phyloP scores from a whole-genome alignment of 1,140 invertebrate genomes.

The Brachionus asplanchnoidis region DNA sequence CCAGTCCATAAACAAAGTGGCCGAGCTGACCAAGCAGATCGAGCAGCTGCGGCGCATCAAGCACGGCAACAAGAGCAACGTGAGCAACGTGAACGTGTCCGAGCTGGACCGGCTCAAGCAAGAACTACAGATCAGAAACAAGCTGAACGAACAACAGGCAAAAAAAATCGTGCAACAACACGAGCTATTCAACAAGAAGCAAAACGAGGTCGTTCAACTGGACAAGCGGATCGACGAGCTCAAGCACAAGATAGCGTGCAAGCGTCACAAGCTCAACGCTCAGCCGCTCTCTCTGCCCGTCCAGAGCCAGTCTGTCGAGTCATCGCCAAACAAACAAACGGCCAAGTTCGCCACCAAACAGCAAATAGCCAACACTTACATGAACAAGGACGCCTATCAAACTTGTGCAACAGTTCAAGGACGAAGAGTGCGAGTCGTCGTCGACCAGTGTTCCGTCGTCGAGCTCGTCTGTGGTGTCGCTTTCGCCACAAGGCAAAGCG shows the following conservation, averaged over 20 bases:
- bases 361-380: slow-evolving; percentile 49
- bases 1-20: slow-evolving; percentile 86
- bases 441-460: not conserved
- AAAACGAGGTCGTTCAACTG: slow-evolving; percentile 81
- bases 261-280: slow-evolving; percentile 70
- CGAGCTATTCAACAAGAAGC: slow-evolving; percentile 73
- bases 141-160: slow-evolving; percentile 88
- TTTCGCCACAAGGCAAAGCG: not conserved
- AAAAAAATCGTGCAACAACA: slow-evolving; percentile 76
- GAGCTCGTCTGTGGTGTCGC: not conserved
- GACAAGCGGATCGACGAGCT: slow-evolving; percentile 86
- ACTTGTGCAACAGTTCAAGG: slow-evolving; percentile 30
- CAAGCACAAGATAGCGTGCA: slow-evolving; percentile 62
- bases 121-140: slow-evolving; percentile 89
- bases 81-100: slow-evolving; percentile 64
- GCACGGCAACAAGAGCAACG: slow-evolving; percentile 59
- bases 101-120: slow-evolving; percentile 79
- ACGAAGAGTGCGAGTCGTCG: slow-evolving; percentile 35
- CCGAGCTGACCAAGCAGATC: slow-evolving; percentile 83
- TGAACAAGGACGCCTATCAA: slow-evolving; percentile 52
- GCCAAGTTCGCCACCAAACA: slow-evolving; percentile 46
- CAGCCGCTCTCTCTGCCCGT: slow-evolving; percentile 47
- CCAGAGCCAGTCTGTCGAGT: slow-evolving; percentile 46
- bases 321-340: slow-evolving; percentile 49
- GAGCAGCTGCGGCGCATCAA: slow-evolving; percentile 71